Evolutionary conservation across 2,888 invertebrate species (phyloP).

Genomic region (Drymonia ruficornis): DNA sequence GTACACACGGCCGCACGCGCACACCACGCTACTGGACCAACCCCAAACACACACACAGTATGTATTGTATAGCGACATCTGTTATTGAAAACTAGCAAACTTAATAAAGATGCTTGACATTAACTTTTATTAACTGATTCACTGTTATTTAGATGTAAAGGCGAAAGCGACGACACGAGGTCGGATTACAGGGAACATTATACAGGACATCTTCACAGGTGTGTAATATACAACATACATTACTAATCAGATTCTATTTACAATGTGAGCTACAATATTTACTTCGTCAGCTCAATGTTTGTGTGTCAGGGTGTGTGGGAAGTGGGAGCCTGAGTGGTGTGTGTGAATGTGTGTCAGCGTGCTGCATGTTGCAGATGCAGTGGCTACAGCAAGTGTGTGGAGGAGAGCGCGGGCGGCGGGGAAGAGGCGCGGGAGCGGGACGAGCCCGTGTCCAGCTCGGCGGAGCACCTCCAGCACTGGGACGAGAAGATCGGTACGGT

Average conservation of each 20-base stretch:
- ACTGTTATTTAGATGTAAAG: conserved; percentile 56
- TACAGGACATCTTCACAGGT: conserved; percentile 55
- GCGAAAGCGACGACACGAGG: conserved; percentile 52
- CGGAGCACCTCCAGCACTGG: conserved; percentile 59
- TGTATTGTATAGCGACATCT: conserved; percentile 23
- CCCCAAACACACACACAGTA: conserved; percentile 41
- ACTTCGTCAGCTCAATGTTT: too few species aligned
- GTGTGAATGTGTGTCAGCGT: background rate
- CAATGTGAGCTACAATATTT: too few species aligned
- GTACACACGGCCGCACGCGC: conserved; percentile 32
- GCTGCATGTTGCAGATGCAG: conserved; percentile 44
- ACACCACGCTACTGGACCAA: conserved; percentile 36
- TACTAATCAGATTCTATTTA: too few species aligned
- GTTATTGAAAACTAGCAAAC: background rate
- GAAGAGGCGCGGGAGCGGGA: conserved; percentile 45
- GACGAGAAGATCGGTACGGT: conserved; percentile 63
- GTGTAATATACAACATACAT: background rate
- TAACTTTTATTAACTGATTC: too few species aligned
- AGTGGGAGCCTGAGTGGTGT: too few species aligned
- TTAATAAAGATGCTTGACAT: background rate
- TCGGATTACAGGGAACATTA: conserved; percentile 61
- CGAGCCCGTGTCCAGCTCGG: conserved; percentile 63
- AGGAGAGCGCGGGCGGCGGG: conserved; percentile 45
- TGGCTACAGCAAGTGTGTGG: conserved; percentile 47
- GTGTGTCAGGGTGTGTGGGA: too few species aligned